These are phyloP conservation scores for Meandrina meandrites DNA, from an alignment of 92 coral and sea anemone species.

Conservation along the genomic window DNA sequence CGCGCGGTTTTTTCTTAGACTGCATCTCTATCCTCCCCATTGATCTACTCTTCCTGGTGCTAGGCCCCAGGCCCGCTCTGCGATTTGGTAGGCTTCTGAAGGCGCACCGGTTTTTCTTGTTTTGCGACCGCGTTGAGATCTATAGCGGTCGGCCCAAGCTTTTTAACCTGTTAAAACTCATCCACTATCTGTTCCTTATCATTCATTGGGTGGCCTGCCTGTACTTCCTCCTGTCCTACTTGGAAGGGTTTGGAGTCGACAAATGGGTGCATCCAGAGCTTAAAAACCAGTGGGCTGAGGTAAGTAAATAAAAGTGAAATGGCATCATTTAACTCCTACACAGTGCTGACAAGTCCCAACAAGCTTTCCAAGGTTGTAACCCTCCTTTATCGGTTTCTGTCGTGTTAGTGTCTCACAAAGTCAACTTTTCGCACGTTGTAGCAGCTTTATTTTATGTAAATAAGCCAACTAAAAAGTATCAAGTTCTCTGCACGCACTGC, in stretches of 20 bases:
- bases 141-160: constrained; percentile 89
- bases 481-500: background rate
- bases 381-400: no score
- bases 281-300: constrained; percentile 80
- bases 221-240: constrained; percentile 79
- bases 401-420: no score
- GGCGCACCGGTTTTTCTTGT: constrained; percentile 77
- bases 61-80: constrained; percentile 78
- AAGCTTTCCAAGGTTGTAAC: no score
- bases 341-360: no score
- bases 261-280: constrained; percentile 84
- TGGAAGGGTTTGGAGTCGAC: constrained; percentile 90
- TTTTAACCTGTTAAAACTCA: constrained; percentile 88
- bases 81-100: constrained; percentile 85
- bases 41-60: constrained; percentile 70
- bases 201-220: constrained; percentile 98
- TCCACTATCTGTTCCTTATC: constrained; percentile 89
- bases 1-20: constrained; percentile 81
- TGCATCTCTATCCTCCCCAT: constrained; percentile 71
- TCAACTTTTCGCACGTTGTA: no score
- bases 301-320: no score
- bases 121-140: constrained; percentile 92
- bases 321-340: no score
- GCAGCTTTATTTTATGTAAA: no score
- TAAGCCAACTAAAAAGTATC: background rate